Evolutionary conservation across 2,113 vertebrate genomes (phyloP), one percentile per base, ranked within the genome.

Genomic region (Heterochromis multidens): DNA sequence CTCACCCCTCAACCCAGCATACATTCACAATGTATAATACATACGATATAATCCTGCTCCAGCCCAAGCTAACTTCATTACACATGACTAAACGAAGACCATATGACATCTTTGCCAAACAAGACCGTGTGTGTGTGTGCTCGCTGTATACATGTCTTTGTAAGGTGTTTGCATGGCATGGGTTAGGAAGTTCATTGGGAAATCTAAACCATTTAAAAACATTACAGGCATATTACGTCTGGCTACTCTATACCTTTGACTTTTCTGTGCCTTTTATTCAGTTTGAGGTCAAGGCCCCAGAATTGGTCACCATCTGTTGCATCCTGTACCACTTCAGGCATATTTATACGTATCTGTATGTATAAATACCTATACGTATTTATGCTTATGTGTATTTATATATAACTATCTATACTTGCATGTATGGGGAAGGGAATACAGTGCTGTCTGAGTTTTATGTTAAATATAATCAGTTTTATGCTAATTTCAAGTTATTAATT

Each of bases 191-290:
- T 93, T 93, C 92, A 91, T 1, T 76, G 83, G 82, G 90, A 90
- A 94, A 92, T 87, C 78, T 0, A 91, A 88, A 93, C 91, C 89
- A 57, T 93, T 89, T 31, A 78, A 91, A 95, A 93, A 94, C 91
- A 95, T 93, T 89, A 88, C 83, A 81, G 52, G 63, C 78, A 10
- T 93, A 90, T 95, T 95, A 93, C 89, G 89, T 87, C 83, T 88
- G 87, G 90, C 82, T 89, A 89, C 90, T 85, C 81, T 83, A 89
- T 58, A 90, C 77, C 83, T 72, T 57, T 10, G 58, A 84, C 82
- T 84, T 72, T 72, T 52, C 67, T 0, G 6, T 72, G 25, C 12
- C 57, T 77, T 27, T 0, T 2, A 65, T 82, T 90, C 7, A 82
- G 70, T 87, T 65, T 65, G 40, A 88, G 91, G 87, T 90, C 83